Base-by-base conservation (phyloP, 2,888 invertebrate species). In the Euzetes globulus region DNA sequence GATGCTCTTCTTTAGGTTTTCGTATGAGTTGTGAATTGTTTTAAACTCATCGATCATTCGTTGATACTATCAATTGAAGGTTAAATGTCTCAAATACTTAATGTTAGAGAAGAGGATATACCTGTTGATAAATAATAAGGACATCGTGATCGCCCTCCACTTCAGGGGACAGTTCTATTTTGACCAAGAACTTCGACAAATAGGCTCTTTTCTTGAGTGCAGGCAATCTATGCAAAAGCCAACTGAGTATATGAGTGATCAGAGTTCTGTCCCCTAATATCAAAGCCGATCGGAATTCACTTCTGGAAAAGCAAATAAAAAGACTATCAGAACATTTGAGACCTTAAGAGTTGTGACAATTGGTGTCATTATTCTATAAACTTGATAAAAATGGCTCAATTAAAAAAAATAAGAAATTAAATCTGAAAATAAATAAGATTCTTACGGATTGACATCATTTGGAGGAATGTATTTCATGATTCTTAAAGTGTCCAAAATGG, bases 181-280 rank as follows among this genome's bases (percentile, higher is more conserved):
- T 86, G 60, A 87, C 85, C 13, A 85, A 79, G 79, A 81, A 85
- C 74, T 82, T 88, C n/a, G 92, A 90, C 72, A 94, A 86, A 83
- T 94, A 94, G 0, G 91, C 91, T 72, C 93, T 86, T 80, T 91
- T 91, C 81, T 88, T 88, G 37, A 91, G 87, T 78, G 90, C 88
- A 1, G 89, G 88, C 75, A 88, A 86, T 79, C 90, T 88, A 17
- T 87, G 86, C 27, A 94, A 85, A 11, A 93, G 85, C 91, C 92
- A 94, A 82, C 89, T 87, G 72, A 94, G 82, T 73, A 91, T 89
- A 15, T 90, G 89, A 81, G 91, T 89, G 72, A 93, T 86, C 0
- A 89, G 87, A 78, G 87, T 86, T 71, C 90, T 87, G 78, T 91
- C 90, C 22, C 92, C 93, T 73, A 87, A 86, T 0, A 89, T 86